Evolutionary conservation across 2,888 invertebrate genomes (phyloP).

Genomic region (Orchesella flavescens): DNA sequence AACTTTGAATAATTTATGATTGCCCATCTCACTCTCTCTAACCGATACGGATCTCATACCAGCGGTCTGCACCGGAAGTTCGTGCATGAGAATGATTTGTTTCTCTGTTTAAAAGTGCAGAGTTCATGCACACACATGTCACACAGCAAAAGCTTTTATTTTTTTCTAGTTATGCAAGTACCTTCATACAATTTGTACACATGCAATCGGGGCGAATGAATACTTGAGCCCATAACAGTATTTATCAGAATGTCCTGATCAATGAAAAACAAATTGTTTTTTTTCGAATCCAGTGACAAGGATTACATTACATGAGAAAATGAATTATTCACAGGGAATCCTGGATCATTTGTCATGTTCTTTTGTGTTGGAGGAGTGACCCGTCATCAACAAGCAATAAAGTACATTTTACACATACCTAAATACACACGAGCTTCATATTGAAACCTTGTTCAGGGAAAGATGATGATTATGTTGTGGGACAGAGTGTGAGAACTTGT

Average conservation of each 20-base stretch:
- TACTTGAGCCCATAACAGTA: no score
- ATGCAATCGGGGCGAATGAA: no score
- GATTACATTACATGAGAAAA: not conserved
- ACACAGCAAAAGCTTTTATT: not conserved
- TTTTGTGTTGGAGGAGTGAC: constrained; percentile 10
- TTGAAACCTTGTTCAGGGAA: no score
- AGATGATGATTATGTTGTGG: no score
- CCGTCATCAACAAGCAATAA: not conserved
- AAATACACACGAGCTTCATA: no score
- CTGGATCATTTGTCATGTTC: constrained; percentile 21
- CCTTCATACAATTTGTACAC: no score
- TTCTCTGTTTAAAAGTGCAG: constrained; percentile 19
- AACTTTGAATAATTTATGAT: no score
- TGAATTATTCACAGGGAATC: constrained; percentile 13
- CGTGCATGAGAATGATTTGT: constrained; percentile 11
- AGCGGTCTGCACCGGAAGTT: constrained; percentile 4
- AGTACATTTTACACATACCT: no score
- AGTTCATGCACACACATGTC: constrained; percentile 32
- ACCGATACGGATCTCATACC: no score
- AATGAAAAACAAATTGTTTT: constrained; percentile 3
- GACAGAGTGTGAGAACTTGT: not conserved
- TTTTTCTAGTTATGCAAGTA: no score
- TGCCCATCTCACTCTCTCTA: no score
- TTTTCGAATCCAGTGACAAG: not conserved
- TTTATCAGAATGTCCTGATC: not conserved